Conservation (phyloP, 2,797 vertebrate genomes). For the Pseudochaenichthys georgianus region DNA sequence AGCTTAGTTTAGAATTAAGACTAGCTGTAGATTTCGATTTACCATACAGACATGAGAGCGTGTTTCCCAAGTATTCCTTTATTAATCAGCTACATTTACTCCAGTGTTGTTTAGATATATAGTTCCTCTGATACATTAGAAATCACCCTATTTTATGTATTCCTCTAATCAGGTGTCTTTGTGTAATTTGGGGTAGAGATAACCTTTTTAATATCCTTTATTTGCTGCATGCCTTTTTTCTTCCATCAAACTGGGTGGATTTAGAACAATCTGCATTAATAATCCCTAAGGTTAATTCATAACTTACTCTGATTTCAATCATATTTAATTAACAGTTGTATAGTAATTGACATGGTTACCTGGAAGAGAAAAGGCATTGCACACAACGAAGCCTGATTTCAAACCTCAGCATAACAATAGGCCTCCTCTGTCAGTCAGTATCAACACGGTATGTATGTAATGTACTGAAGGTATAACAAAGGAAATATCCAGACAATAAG, state of each 20-base stretch:
- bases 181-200: background rate
- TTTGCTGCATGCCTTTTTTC: background rate
- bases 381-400: background rate
- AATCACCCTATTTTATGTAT: background rate
- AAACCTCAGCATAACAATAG: background rate
- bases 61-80: background rate
- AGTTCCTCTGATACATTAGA: background rate
- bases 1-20: background rate
- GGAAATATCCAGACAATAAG: conserved; percentile 2
- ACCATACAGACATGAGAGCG: background rate
- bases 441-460: background rate
- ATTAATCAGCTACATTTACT: background rate
- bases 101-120: background rate
- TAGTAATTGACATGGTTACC: background rate
- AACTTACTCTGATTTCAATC: too few relatives aligned
- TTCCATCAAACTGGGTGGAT: background rate
- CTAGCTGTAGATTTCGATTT: background rate
- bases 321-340: too few relatives aligned
- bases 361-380: background rate
- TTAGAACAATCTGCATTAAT: background rate
- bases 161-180: background rate
- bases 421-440: background rate
- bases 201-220: background rate
- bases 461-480: conserved; percentile 11
- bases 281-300: background rate